Base-by-base conservation (phyloP, 2,888 invertebrate species). In the Oxystoma pomonae region DNA sequence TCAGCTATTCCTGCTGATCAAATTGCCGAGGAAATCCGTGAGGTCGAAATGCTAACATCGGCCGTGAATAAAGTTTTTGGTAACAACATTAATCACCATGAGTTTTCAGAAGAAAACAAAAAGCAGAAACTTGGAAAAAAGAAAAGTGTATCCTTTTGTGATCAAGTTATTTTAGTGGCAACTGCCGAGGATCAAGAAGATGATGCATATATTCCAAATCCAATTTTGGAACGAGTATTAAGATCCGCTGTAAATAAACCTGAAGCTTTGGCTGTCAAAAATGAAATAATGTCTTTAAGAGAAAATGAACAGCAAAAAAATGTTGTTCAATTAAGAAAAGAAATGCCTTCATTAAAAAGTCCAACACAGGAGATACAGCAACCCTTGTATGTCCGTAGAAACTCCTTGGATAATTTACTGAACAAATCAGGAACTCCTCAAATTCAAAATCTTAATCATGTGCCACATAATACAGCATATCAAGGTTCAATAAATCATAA, bases 61-160 rank as follows among this genome's bases (percentile, higher is more conserved):
- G 81, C 81, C 68, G 82, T 85, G 7, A 82, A 84, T 65, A 82
- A 83, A 71, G 81, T 81, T 1, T 65, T 78, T 55, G 82, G 72
- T 60, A 65, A 64, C 51, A 67, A 62, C 5, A n/a, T n/a, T n/a
- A 70, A 71, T 60, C 68, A 80, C 68, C 82, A 81, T 70, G 71
- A 55, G 16, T 20, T 55, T n/a, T 57, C 62, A 17, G 72, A 74
- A 12, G 81, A 81, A 35, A 86, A 86, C 68, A 67, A 63, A 52
- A 81, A 79, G 71, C 78, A 80, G 7, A 83, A 86, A 59, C 84
- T 89, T 64, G 86, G 87, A 0, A 93, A 93, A 76, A 95, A 95
- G 84, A 96, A 96, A 79, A 94, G 93, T 63, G 96, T 96, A 2
- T 95, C 96, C 0, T 96, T 96, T 80, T 96, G 95, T 75, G 96